Conservation (phyloP, 2,113 vertebrate genomes). For the Phycodurus eques region DNA sequence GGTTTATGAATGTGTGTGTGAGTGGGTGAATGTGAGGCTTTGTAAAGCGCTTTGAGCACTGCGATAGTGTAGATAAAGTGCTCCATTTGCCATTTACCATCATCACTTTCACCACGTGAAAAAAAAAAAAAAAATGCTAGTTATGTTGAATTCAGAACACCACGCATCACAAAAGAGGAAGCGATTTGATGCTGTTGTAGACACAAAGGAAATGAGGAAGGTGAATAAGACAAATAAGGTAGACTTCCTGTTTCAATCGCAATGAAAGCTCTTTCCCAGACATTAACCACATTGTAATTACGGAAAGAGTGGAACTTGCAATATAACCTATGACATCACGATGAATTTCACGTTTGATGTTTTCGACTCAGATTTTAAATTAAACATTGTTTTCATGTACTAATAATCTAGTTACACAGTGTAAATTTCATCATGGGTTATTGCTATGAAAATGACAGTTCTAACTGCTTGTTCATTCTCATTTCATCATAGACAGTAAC, state of each 20-base stretch:
- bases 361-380: background rate
- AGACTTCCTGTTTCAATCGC: background rate
- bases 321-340: background rate
- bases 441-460: background rate
- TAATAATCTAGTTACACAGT: background rate
- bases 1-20: too few species aligned
- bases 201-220: background rate
- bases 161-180: background rate
- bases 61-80: too few species aligned
- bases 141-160: background rate
- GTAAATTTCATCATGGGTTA: background rate
- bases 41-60: too few species aligned
- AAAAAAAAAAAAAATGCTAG: too few species aligned
- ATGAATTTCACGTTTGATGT: background rate
- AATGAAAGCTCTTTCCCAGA: background rate
- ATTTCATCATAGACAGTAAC: background rate
- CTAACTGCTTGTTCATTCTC: background rate
- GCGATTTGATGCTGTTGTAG: background rate
- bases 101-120: too few species aligned
- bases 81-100: too few species aligned
- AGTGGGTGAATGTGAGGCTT: too few species aligned
- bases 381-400: background rate
- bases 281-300: background rate
- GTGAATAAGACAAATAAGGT: conserved; percentile 1
- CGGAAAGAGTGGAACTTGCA: background rate